A percentile compares a stretch with the other conserved stretches of the same genome.
Conservation (phyloP, 1,140 invertebrate genomes). For the Artemia franciscana region DNA sequence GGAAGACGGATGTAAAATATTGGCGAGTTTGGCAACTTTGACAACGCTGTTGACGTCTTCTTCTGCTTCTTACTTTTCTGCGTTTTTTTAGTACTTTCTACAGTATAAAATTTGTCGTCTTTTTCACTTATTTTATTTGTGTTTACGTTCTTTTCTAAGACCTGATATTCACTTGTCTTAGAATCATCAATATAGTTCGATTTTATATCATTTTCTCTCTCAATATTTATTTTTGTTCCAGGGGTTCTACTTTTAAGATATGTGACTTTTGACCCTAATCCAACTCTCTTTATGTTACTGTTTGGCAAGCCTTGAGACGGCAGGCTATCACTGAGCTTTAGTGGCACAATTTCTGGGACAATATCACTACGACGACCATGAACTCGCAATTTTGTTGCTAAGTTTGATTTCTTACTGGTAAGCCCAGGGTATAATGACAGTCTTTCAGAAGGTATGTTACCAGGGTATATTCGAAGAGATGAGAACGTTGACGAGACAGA, state of each 20-base stretch:
- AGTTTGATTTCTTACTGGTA: too few species aligned
- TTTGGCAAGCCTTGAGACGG: not conserved
- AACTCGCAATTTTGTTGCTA: too few species aligned
- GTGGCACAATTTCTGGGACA: not conserved
- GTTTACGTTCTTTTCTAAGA: too few species aligned
- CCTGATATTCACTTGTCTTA: too few species aligned
- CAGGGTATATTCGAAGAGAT: not conserved
- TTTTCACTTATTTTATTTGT: too few species aligned
- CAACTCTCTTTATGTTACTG: not conserved
- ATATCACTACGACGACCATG: not conserved
- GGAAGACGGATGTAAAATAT: slow-evolving; percentile 61
- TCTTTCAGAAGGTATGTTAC: not conserved
- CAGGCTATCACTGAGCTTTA: not conserved
- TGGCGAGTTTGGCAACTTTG: slow-evolving; percentile 33
- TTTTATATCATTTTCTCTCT: too few species aligned
- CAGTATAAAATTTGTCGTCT: too few species aligned
- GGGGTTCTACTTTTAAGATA: too few species aligned
- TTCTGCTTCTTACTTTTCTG: too few species aligned
- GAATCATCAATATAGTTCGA: too few species aligned
- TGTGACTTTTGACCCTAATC: not conserved
- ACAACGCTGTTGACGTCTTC: not conserved
- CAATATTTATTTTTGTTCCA: too few species aligned
- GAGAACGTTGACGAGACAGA: not conserved
- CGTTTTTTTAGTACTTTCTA: too few species aligned
- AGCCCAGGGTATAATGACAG: not conserved